phyloP scores from a whole-genome alignment of 2,888 invertebrate genomes.

The Drosophila cognata region DNA sequence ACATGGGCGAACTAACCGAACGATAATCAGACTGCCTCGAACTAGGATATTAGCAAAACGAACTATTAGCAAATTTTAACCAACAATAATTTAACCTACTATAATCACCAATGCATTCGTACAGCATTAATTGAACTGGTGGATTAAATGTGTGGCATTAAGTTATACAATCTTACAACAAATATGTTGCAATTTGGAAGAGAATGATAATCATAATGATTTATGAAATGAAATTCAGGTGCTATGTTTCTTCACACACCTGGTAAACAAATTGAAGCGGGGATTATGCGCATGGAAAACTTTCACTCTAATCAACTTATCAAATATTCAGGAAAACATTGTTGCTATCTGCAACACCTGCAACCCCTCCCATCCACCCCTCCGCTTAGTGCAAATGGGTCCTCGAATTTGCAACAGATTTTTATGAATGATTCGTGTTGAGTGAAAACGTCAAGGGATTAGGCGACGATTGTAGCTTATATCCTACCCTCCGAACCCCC shows the following conservation, averaged over 20 bases:
- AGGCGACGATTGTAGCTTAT: constrained; percentile 41
- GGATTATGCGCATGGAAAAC: constrained; percentile 34
- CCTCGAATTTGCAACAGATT: constrained; percentile 36
- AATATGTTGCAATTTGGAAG: background rate
- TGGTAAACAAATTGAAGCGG: background rate
- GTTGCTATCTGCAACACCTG: constrained; percentile 1
- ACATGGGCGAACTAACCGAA: background rate
- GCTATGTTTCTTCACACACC: background rate
- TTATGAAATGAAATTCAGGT: background rate
- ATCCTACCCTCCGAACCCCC: background rate
- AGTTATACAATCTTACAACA: background rate
- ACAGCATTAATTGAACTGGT: background rate
- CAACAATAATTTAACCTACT: background rate
- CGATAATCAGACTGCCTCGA: background rate
- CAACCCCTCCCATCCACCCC: background rate
- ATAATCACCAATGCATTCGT: too few species aligned
- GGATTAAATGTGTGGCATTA: background rate
- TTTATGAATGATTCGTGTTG: constrained; percentile 63
- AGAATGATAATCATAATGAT: background rate
- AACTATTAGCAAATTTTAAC: background rate
- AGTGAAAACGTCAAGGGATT: constrained; percentile 54
- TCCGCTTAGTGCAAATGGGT: constrained; percentile 13
- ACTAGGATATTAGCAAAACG: background rate
- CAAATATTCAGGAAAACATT: constrained; percentile 23
- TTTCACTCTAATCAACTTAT: constrained; percentile 21